Evolutionary conservation across 2,888 invertebrate species (phyloP).

Genomic region (Cyclophora punctaria): DNA sequence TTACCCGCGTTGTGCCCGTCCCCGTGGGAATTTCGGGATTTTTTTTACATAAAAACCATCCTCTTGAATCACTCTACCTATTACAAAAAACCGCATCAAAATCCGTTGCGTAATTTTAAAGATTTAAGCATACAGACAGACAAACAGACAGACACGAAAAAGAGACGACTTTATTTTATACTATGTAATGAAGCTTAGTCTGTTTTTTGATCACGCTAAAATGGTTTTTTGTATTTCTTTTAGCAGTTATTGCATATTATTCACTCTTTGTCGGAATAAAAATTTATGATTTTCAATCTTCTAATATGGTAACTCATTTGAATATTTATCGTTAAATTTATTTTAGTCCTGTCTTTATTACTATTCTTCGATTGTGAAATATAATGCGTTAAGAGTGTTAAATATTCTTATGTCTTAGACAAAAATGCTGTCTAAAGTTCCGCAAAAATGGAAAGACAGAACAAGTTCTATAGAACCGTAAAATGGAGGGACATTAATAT

Average conservation of each 20-base stretch:
- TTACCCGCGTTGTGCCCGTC: too few species aligned
- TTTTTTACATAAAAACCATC: too few species aligned
- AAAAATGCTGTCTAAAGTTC: not conserved
- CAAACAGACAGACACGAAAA: too few species aligned
- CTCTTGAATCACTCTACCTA: too few species aligned
- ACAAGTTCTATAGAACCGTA: constrained; percentile 18
- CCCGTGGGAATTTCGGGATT: too few species aligned
- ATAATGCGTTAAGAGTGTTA: not conserved
- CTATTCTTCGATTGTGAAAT: not conserved
- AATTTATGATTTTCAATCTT: constrained; percentile 13
- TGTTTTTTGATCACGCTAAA: too few species aligned
- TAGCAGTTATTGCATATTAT: constrained; percentile 9
- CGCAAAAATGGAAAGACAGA: constrained; percentile 8
- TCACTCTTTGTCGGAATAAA: constrained; percentile 11
- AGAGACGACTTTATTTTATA: too few species aligned
- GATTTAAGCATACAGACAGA: too few species aligned
- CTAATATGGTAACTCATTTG: constrained; percentile 9
- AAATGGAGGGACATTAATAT: constrained; percentile 25
- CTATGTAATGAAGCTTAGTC: too few species aligned
- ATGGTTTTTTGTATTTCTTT: too few species aligned
- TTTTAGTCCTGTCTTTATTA: not conserved
- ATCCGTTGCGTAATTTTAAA: too few species aligned
- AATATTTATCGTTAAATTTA: constrained; percentile 5
- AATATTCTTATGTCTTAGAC: not conserved
- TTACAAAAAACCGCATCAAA: too few species aligned